Evolutionary conservation across 2,888 invertebrate species (phyloP).

Genomic region (Tyria jacobaeae): DNA sequence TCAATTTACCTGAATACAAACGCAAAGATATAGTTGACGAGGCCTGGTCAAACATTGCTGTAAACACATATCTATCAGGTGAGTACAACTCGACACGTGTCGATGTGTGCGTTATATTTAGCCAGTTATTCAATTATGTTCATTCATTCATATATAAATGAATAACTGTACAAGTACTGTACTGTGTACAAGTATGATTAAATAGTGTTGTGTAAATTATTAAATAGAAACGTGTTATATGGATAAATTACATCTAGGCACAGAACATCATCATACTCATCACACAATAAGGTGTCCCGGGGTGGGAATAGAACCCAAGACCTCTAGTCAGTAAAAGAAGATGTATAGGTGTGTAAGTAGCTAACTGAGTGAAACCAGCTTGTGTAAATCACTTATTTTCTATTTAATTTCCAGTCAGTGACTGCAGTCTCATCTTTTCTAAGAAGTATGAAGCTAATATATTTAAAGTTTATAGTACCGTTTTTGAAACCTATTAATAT

Average conservation of each 20-base stretch:
- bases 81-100: slow-evolving; percentile 24
- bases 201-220: slow-evolving; percentile 25
- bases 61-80: slow-evolving; percentile 51
- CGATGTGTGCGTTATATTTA: slow-evolving; percentile 23
- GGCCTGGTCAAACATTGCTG: slow-evolving; percentile 54
- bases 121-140: slow-evolving; percentile 11
- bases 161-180: too few species aligned
- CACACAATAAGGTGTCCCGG: too few species aligned
- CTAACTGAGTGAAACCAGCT: background rate
- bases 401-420: slow-evolving; percentile 50
- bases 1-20: slow-evolving; percentile 55
- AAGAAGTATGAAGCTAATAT: slow-evolving; percentile 53
- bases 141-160: slow-evolving; percentile 23
- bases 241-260: too few species aligned
- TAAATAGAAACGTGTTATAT: too few species aligned
- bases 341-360: background rate
- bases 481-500: slow-evolving; percentile 51
- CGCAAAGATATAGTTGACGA: slow-evolving; percentile 57
- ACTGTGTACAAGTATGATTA: too few species aligned
- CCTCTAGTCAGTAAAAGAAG: background rate
- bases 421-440: slow-evolving; percentile 59
- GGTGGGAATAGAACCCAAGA: too few species aligned
- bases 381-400: background rate
- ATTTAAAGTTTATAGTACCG: slow-evolving; percentile 55
- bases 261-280: too few species aligned